Evolutionary conservation across 2,888 invertebrate species (phyloP).

Genomic region (Lithophane ornitopus): DNA sequence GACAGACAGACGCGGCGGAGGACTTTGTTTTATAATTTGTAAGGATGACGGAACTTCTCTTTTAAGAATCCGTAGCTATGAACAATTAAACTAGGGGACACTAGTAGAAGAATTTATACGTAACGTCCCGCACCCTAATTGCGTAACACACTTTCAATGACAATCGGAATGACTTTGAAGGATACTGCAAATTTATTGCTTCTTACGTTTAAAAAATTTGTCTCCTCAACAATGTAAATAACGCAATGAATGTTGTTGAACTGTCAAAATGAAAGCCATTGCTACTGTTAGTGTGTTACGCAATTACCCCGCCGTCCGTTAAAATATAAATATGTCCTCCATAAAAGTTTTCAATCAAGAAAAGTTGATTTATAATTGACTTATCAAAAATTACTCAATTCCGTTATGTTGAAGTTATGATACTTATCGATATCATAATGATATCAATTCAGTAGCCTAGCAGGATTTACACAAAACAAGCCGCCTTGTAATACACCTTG

Average conservation of each 20-base stretch:
- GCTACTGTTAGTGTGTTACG: too few species aligned
- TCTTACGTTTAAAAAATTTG: too few species aligned
- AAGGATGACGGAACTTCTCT: not conserved
- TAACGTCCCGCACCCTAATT: too few species aligned
- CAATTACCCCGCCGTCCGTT: too few species aligned
- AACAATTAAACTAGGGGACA: not conserved
- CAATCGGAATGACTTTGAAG: too few species aligned
- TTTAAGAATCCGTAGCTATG: not conserved
- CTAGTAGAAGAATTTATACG: not conserved
- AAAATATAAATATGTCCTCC: not conserved
- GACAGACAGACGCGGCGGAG: too few species aligned
- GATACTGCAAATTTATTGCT: too few species aligned
- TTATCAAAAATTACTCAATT: constrained; percentile 3
- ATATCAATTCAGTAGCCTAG: constrained; percentile 38
- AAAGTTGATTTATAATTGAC: constrained; percentile 2
- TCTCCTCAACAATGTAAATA: too few species aligned
- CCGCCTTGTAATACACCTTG: constrained; percentile 26
- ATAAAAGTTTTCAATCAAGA: not conserved
- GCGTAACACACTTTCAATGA: too few species aligned
- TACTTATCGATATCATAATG: constrained; percentile 7
- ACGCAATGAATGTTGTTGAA: too few species aligned
- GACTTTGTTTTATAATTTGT: too few species aligned
- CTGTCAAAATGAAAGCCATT: too few species aligned
- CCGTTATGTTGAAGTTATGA: not conserved
- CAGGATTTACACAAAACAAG: constrained; percentile 35